Conservation (phyloP, 1,140 invertebrate genomes). For the Telenomus remus region DNA sequence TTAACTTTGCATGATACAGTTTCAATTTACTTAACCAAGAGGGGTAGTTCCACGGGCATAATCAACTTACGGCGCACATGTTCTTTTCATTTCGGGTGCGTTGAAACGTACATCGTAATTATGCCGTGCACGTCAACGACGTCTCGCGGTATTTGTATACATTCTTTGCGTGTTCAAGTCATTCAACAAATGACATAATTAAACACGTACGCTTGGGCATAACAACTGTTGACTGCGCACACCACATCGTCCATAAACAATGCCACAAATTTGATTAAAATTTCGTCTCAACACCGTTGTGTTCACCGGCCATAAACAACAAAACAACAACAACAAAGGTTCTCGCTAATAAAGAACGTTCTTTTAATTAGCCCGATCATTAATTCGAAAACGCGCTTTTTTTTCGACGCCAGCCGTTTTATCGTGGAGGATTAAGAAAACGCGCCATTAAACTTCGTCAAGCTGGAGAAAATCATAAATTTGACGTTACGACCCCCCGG, state of each 20-base stretch:
- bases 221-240: slow-evolving; percentile 30
- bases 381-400: slow-evolving; percentile 16
- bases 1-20: slow-evolving; percentile 36
- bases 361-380: slow-evolving; percentile 21
- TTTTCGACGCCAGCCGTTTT: slow-evolving; percentile 2
- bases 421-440: slow-evolving; percentile 21
- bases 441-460: slow-evolving; percentile 50
- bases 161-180: slow-evolving; percentile 34
- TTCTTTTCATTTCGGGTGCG: slow-evolving; percentile 50
- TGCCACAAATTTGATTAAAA: slow-evolving; percentile 1
- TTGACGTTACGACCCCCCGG: slow-evolving; percentile 7
- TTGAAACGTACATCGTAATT: slow-evolving; percentile 43
- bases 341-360: slow-evolving; percentile 16
- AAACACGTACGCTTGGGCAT: slow-evolving; percentile 23
- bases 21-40: slow-evolving; percentile 7
- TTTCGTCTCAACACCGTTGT: neutral
- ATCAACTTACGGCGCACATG: slow-evolving; percentile 42
- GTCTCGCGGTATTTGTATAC: slow-evolving; percentile 37
- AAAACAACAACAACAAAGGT: neutral
- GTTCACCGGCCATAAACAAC: neutral
- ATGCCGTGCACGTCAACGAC: slow-evolving; percentile 25
- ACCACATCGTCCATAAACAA: slow-evolving; percentile 13
- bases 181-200: slow-evolving; percentile 48
- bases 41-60: slow-evolving; percentile 26
- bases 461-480: slow-evolving; percentile 24